These are phyloP conservation scores for Atrichornis clamosus DNA, from an alignment of 2,113 vertebrate genomes.

Conservation along the genomic window DNA sequence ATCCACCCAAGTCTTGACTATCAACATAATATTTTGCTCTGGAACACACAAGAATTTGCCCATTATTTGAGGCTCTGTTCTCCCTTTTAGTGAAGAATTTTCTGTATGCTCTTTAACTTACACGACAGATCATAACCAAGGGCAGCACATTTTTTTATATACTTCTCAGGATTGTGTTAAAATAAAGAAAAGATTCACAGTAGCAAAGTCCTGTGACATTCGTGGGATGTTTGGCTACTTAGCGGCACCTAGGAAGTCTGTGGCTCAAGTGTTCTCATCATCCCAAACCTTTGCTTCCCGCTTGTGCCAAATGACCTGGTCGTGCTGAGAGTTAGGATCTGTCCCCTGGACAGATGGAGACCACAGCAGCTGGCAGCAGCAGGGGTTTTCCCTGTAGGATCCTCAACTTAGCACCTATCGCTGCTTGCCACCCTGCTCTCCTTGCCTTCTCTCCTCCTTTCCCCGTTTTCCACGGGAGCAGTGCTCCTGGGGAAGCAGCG, in stretches of 20 bases:
- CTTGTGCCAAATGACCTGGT: not conserved
- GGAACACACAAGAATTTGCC: not conserved
- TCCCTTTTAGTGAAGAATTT: not conserved
- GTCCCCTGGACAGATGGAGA: not conserved
- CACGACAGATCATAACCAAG: fast-evolving
- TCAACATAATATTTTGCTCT: not conserved
- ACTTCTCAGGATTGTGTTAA: not conserved
- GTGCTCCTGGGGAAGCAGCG: not conserved
- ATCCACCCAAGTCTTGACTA: not conserved
- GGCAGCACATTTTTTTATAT: not conserved
- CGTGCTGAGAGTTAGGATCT: not conserved
- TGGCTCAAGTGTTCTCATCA: not conserved
- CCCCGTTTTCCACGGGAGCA: not conserved
- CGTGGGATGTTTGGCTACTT: not conserved
- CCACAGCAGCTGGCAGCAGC: not conserved
- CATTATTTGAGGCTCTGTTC: not conserved
- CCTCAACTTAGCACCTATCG: not conserved
- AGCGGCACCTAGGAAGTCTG: not conserved
- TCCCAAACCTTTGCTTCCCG: not conserved
- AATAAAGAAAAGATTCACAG: fast-evolving
- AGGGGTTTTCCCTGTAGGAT: not conserved
- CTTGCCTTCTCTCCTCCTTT: not conserved
- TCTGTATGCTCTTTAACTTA: not conserved
- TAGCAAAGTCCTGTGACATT: not conserved
- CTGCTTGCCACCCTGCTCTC: not conserved